Evolutionary conservation across 2,113 vertebrate genomes (phyloP).

Genomic region (Pelodiscus sinensis): DNA sequence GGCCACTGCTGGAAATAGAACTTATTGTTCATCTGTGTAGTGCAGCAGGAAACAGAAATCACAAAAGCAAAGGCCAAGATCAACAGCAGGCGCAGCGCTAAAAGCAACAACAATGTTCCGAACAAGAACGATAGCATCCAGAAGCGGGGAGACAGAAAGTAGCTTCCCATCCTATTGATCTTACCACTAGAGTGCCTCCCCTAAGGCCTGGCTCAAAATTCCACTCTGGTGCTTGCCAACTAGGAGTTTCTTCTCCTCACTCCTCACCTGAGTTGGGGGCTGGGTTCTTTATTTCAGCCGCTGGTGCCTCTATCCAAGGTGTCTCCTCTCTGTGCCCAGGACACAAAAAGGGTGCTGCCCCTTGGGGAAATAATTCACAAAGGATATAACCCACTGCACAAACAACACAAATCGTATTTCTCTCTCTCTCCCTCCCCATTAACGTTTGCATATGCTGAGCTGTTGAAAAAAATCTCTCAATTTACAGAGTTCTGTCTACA

Average conservation of each 20-base stretch:
- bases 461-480: constrained; percentile 42
- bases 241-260: neutral
- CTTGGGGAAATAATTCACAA: neutral
- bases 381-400: neutral
- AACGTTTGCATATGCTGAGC: neutral
- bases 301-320: neutral
- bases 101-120: constrained; percentile 53
- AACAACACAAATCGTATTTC: neutral
- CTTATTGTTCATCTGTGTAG: constrained; percentile 64
- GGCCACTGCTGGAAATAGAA: constrained; percentile 71
- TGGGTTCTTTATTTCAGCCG: neutral
- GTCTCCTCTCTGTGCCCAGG: neutral
- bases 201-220: neutral
- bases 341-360: neutral
- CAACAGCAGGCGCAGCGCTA: constrained; percentile 54
- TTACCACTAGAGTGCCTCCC: neutral
- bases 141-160: neutral
- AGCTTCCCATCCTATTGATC: constrained; percentile 4
- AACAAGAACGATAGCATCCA: constrained; percentile 23
- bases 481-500: constrained; percentile 19
- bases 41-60: constrained; percentile 51
- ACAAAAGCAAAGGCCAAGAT: constrained; percentile 62
- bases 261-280: neutral
- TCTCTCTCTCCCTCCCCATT: neutral
- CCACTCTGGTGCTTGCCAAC: neutral